Evolutionary conservation across 2,797 vertebrate genomes (phyloP).

Genomic region (Gorsachius magnificus): DNA sequence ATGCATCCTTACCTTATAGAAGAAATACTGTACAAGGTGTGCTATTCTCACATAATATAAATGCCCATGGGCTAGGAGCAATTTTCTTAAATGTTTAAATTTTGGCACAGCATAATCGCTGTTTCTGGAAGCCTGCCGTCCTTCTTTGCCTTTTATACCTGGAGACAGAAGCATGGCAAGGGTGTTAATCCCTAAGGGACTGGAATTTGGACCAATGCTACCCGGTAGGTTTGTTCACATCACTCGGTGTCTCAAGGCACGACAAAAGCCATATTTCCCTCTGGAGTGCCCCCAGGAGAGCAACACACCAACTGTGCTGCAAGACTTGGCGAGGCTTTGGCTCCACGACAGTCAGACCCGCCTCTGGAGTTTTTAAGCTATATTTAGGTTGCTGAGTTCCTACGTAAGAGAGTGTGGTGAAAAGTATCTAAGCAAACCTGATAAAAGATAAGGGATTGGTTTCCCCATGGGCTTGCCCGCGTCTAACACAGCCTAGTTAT

Average conservation of each 20-base stretch:
- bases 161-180: not conserved
- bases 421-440: not conserved
- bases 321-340: not conserved
- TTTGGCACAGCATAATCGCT: constrained; percentile 98
- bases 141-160: constrained; percentile 98
- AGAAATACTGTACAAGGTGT: constrained; percentile 99
- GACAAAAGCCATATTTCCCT: not conserved
- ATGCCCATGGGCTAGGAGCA: constrained; percentile 94
- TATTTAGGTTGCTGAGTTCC: not conserved
- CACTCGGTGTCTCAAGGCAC: not conserved
- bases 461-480: not conserved
- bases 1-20: constrained; percentile 90
- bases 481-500: not conserved
- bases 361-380: not conserved
- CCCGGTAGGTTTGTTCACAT: not conserved
- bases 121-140: constrained; percentile 95
- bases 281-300: not conserved
- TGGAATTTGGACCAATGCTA: not conserved
- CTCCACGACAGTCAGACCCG: not conserved
- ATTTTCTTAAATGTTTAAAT: constrained; percentile 94
- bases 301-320: rapidly evolving
- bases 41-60: constrained; percentile 98
- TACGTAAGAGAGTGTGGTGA: not conserved
- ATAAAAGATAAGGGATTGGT: not conserved
- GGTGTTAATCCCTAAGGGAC: not conserved